phyloP scores from a whole-genome alignment of 2,888 invertebrate genomes.

The Aproaerema taeniolella region DNA sequence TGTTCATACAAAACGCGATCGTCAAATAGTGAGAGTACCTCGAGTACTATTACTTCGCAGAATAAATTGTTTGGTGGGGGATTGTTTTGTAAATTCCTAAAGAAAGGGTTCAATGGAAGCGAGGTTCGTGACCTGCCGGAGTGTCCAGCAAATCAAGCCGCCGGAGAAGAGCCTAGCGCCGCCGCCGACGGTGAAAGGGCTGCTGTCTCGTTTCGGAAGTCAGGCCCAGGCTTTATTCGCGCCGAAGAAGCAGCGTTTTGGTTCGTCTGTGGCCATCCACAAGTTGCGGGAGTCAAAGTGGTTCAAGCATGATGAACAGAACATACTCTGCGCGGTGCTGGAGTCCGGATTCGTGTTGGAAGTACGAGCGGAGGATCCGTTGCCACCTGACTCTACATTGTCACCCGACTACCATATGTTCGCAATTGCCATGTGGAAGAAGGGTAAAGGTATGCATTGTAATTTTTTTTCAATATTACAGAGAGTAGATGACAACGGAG shows the following conservation, averaged over 20 bases:
- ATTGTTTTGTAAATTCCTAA: conserved; percentile 53
- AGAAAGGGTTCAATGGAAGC: conserved; percentile 76
- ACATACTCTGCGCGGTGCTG: conserved; percentile 83
- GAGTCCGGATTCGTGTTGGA: conserved; percentile 85
- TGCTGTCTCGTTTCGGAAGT: conserved; percentile 73
- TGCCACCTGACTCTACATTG: conserved; percentile 62
- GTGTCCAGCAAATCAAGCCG: conserved; percentile 75
- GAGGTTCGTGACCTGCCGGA: conserved; percentile 76
- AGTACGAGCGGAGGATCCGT: conserved; percentile 70
- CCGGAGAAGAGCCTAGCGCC: conserved; percentile 72
- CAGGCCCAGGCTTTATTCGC: conserved; percentile 74
- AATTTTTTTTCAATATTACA: background rate
- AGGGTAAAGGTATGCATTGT: conserved; percentile 79
- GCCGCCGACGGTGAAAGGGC: conserved; percentile 70
- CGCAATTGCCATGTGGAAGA: conserved; percentile 84
- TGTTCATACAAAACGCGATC: conserved; percentile 56
- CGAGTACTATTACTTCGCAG: conserved; percentile 29
- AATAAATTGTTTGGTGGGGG: conserved; percentile 47
- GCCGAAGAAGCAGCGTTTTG: conserved; percentile 73
- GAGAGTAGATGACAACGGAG: background rate
- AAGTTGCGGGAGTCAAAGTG: conserved; percentile 85
- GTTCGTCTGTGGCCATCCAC: conserved; percentile 83
- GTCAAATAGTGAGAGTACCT: conserved; percentile 63
- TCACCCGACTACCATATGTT: conserved; percentile 78
- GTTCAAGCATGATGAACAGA: conserved; percentile 83